Evolutionary conservation across 2,113 vertebrate species (phyloP), one percentile per base, ranked within the genome.

Genomic region (Mus pahari): DNA sequence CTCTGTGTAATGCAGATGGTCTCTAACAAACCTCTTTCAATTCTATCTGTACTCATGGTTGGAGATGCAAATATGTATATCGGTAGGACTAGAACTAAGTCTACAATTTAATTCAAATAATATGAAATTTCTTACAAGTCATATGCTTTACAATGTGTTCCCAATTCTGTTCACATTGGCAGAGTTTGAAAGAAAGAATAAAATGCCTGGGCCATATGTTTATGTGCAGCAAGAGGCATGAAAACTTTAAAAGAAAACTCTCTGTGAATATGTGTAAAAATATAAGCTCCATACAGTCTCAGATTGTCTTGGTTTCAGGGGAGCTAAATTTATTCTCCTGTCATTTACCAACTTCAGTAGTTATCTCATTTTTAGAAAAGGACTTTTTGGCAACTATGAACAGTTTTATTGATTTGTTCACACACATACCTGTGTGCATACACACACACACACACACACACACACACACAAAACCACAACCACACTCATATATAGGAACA

Each of bases 331-430:
- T 92, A 83, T 74, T 91, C n/a, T 74, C 16, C 2, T 2, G 3
- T 28, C 24, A 39, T 92, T 93, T 68, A 90, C 58, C 62, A 83
- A 39, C 50, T 87, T 89, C 19, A 86, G 28, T 58, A 75, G 36
- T 74, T 78, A 68, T 36, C 58, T 66, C 55, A 79, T 84, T 89
- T 73, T 86, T 28, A 86, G 42, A 94, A 94, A 74, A 45, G 45
- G 1, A 83, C 28, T 60, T 70, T 42, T 82, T 17, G 66, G 64
- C 70, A 89, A 42, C 90, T 22, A 24, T 4, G 11, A 81, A 13
- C 53, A 58, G n/a, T 92, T 88, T 71, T 77, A 73, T 66, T 87
- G 81, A 81, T 88, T 78, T 86, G 33, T 73, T 89, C 77, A 70
- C 8, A 64, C 60, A 62, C 11, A 81, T 36, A 24, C 78, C 58